Evolutionary conservation across 2,113 vertebrate genomes (phyloP).

Genomic region (Trachemys scripta): DNA sequence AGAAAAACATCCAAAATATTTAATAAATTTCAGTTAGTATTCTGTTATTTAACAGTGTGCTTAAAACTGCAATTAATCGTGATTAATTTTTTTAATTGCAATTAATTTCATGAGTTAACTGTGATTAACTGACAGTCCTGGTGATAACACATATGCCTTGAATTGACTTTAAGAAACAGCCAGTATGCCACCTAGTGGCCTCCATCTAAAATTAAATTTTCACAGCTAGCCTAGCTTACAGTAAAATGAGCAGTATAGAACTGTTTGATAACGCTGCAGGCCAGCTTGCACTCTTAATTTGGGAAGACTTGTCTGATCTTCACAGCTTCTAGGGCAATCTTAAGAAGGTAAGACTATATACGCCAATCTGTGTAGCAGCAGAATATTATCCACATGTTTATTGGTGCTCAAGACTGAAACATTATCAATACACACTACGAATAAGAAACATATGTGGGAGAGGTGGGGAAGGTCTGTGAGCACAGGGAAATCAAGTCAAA

Average conservation of each 20-base stretch:
- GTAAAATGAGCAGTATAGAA: not conserved
- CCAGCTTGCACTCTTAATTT: rapidly evolving
- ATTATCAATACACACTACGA: not conserved
- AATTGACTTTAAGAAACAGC: conserved; percentile 7
- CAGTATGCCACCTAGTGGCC: conserved; percentile 76
- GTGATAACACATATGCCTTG: rapidly evolving
- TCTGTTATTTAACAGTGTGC: too few relatives aligned
- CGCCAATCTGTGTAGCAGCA: rapidly evolving
- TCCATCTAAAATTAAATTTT: not conserved
- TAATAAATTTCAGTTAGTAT: too few relatives aligned
- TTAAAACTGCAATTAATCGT: too few relatives aligned
- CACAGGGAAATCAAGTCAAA: not conserved
- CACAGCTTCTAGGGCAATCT: not conserved
- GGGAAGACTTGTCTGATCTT: not conserved
- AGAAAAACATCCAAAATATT: too few relatives aligned
- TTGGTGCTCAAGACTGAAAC: not conserved
- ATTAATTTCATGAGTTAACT: too few relatives aligned
- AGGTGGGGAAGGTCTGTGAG: not conserved
- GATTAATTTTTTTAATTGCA: too few relatives aligned
- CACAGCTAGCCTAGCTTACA: not conserved
- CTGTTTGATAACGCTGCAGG: not conserved
- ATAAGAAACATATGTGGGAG: not conserved
- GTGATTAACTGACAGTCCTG: not conserved
- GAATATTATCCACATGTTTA: not conserved
- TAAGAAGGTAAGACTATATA: not conserved